Evolutionary conservation across 1,140 invertebrate genomes (phyloP), one percentile per base, ranked within the genome.

Genomic region (Phortica variegata): DNA sequence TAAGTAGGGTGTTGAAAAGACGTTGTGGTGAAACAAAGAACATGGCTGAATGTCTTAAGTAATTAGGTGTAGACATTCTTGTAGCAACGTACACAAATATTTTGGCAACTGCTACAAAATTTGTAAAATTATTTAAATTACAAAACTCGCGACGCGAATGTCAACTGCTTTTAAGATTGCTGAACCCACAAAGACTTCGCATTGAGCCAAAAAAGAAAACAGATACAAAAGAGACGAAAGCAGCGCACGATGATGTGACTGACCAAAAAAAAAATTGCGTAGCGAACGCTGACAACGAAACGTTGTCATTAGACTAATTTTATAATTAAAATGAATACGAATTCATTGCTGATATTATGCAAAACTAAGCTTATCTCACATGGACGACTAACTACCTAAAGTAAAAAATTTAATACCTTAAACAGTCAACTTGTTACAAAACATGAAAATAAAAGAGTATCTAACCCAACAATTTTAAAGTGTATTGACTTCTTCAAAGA

Each of bases 261-360:
- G 29, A 47, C 20, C 43, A 23, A 42, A 43, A 34, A 36, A 47
- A 52, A 20, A 29, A 36, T 43, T 20, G 16, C 23, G 37, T 12
- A 19, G 45, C 20, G 37, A 41, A 38, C n/a, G 43, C 36, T 18
- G 43, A 9, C 8, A 16, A 39, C 44, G 48, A 58, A 58, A 60
- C 58, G 55, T 54, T 55, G 52, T 58, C 58, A 60, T 60, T 60
- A 55, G 56, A 58, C 58, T 60, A 60, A 60, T 60, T 60, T 60
- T 49, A 48, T 59, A 59, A 61, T 61, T 61, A 61, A 57, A 51
- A 48, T 58, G 32, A 47, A 41, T 45, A 43, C 38, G 49, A 47
- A 54, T 10, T 26, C 39, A 26, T 31, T 44, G 55, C 57, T 60
- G 57, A 60, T 54, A 60, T 54, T 54, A 60, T 54, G 51, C 41